Conservation (phyloP, 2,113 vertebrate species). For the Pollimyrus isidori region DNA sequence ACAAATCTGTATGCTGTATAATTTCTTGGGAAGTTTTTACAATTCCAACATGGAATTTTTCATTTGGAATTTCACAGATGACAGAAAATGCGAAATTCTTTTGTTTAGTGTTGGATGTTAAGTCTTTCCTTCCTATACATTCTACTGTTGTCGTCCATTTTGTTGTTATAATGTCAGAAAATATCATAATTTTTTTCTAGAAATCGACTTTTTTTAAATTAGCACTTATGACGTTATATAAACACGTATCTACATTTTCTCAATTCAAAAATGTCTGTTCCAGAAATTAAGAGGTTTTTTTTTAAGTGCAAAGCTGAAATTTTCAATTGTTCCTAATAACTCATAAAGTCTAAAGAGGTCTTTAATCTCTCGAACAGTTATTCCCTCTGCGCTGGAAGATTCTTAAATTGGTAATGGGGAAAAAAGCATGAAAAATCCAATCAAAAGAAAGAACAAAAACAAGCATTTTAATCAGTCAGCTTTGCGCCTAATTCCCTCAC, state of each 20-base stretch:
- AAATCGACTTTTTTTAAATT: not conserved
- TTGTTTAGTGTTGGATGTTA: not conserved
- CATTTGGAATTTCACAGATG: not conserved
- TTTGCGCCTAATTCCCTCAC: conserved; percentile 16
- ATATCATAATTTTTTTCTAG: not conserved
- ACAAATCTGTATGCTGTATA: not conserved
- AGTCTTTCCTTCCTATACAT: not conserved
- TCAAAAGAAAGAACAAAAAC: conserved; percentile 23
- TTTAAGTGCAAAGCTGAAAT: not conserved
- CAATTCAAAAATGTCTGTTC: not conserved
- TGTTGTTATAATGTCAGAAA: not conserved
- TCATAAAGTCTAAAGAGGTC: conserved; percentile 20
- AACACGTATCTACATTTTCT: not conserved
- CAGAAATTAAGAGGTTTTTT: not conserved
- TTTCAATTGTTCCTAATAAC: conserved; percentile 12
- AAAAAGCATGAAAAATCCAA: conserved; percentile 18
- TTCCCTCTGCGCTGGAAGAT: conserved; percentile 11
- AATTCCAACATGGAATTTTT: not conserved
- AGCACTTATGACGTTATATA: not conserved
- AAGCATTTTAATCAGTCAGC: conserved; percentile 15
- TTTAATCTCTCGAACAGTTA: conserved; percentile 16
- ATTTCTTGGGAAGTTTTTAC: not conserved
- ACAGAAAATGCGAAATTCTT: not conserved
- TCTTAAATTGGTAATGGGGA: conserved; percentile 14
- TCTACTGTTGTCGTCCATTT: not conserved